phyloP scores from a whole-genome alignment of 2,888 invertebrate genomes.

The Oligia latruncula region DNA sequence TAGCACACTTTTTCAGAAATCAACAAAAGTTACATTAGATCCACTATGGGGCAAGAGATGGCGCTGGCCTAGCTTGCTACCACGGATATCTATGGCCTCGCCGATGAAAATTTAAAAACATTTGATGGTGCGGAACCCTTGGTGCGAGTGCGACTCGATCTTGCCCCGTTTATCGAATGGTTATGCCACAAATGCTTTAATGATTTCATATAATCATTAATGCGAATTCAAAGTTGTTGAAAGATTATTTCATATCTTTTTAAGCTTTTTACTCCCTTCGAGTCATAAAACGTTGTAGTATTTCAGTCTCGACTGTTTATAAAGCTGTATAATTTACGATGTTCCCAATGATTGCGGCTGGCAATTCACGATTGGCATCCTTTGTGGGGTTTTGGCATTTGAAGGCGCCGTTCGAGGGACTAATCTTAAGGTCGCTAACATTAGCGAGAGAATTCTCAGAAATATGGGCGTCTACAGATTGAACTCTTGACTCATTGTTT shows the following conservation, averaged over 20 bases:
- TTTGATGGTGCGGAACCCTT: too few relatives aligned
- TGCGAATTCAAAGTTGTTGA: constrained; percentile 15
- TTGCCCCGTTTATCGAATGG: not conserved
- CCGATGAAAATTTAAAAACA: too few relatives aligned
- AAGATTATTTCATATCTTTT: constrained; percentile 35
- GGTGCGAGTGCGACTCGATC: too few relatives aligned
- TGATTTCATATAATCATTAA: constrained; percentile 9
- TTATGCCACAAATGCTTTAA: not conserved
- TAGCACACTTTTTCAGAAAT: too few relatives aligned
- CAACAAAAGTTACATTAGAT: too few relatives aligned
- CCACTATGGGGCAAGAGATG: too few relatives aligned
- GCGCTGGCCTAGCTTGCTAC: too few relatives aligned
- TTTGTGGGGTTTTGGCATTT: constrained; percentile 78
- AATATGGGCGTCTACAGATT: constrained; percentile 38
- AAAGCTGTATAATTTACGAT: constrained; percentile 72
- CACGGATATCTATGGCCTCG: too few relatives aligned
- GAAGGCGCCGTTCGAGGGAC: constrained; percentile 71
- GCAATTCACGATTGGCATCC: constrained; percentile 82
- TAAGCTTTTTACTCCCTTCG: constrained; percentile 25
- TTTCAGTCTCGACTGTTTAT: constrained; percentile 59
- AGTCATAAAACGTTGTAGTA: constrained; percentile 45
- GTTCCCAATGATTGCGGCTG: constrained; percentile 74
- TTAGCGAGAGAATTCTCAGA: constrained; percentile 65
- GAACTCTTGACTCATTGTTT: constrained; percentile 33
- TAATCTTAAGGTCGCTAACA: constrained; percentile 71